These are phyloP conservation scores for Campoplex nolae DNA, from an alignment of 2,888 invertebrate species.

Conservation along the genomic window DNA sequence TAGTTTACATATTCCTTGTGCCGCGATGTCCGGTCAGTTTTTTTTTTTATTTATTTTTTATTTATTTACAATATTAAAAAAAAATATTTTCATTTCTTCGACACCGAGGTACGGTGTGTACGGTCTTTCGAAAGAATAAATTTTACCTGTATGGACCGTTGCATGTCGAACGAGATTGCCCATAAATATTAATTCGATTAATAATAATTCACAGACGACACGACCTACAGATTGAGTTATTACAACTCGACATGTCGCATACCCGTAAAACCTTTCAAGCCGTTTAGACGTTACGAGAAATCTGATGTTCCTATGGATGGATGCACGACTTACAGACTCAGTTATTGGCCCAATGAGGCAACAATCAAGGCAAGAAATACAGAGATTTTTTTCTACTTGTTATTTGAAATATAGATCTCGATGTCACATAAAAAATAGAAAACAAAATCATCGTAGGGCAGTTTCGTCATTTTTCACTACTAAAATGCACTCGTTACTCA, in stretches of 20 bases:
- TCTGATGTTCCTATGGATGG: slow-evolving; percentile 86
- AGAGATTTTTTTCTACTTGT: not conserved
- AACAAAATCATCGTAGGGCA: no score
- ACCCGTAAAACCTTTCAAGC: slow-evolving; percentile 85
- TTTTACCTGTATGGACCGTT: not conserved
- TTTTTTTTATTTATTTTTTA: not conserved
- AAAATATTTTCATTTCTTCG: no score
- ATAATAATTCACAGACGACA: slow-evolving; percentile 85
- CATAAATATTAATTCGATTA: slow-evolving; percentile 39
- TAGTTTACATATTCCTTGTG: slow-evolving; percentile 76
- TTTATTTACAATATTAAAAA: no score
- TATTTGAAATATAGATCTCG: not conserved
- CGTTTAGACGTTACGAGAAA: slow-evolving; percentile 85
- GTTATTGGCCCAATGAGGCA: slow-evolving; percentile 85
- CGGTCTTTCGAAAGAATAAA: not conserved
- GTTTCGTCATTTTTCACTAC: no score
- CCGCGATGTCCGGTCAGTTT: slow-evolving; percentile 76
- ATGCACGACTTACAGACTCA: slow-evolving; percentile 86
- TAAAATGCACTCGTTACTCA: not conserved
- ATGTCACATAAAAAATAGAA: not conserved
- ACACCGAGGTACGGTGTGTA: no score
- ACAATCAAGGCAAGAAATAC: slow-evolving; percentile 68
- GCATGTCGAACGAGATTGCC: not conserved
- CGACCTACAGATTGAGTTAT: slow-evolving; percentile 88
- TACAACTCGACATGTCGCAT: slow-evolving; percentile 85